Percentiles rank a stretch among this genome's conserved stretches.
These are phyloP conservation scores for Cynaeus angustus DNA, from an alignment of 2,888 invertebrate species.

Conservation along the genomic window DNA sequence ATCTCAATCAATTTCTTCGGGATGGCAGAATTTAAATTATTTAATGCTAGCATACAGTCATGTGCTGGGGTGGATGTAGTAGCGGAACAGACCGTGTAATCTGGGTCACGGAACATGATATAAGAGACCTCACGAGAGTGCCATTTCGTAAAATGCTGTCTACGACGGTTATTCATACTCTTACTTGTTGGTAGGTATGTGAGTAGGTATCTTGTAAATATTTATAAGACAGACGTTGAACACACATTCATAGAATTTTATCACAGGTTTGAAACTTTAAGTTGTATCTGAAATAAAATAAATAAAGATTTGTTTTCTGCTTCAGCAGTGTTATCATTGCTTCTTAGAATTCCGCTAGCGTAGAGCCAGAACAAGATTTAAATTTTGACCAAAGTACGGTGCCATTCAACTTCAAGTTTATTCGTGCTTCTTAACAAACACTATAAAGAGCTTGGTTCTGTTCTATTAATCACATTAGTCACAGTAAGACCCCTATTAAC, in stretches of 20 bases:
- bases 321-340: not conserved
- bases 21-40: conserved; percentile 35
- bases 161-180: conserved; percentile 1
- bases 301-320: not conserved
- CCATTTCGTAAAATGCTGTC: conserved; percentile 1
- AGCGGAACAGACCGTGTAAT: conserved; percentile 10
- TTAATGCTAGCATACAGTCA: conserved; percentile 19
- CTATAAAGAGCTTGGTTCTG: no score
- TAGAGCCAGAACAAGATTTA: not conserved
- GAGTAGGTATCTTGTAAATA: conserved; percentile 7
- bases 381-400: no score
- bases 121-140: conserved; percentile 5
- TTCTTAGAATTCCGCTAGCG: not conserved
- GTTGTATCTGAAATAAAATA: not conserved
- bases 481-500: no score
- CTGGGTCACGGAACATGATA: conserved; percentile 8
- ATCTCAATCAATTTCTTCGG: conserved; percentile 48
- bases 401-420: no score
- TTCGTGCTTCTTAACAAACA: no score
- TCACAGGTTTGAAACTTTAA: not conserved
- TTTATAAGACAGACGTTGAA: conserved; percentile 4
- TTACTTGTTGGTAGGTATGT: conserved; percentile 2
- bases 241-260: not conserved
- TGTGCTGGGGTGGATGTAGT: conserved; percentile 17
- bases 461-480: no score